These are phyloP conservation scores for Globodera rostochiensis DNA, from an alignment of 1,140 invertebrate genomes.

Conservation along the genomic window DNA sequence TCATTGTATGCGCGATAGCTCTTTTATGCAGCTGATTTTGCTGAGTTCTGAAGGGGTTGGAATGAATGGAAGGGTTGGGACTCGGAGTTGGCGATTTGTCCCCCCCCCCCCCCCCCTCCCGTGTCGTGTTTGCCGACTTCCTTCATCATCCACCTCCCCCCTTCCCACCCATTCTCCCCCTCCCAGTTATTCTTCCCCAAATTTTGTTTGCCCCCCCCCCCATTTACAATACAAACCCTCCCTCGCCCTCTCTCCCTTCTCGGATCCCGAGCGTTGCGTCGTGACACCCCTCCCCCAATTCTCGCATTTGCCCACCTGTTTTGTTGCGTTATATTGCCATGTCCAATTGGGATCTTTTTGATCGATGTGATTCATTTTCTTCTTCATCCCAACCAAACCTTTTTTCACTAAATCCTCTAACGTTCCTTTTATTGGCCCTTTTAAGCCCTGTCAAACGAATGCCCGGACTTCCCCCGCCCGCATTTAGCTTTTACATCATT, in stretches of 20 bases:
- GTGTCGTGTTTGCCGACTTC: background rate
- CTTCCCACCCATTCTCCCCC: background rate
- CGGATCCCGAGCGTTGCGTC: background rate
- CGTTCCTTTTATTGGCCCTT: background rate
- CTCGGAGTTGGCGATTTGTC: background rate
- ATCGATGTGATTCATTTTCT: background rate
- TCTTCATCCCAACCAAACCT: background rate
- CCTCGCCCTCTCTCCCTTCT: background rate
- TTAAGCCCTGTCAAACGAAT: background rate
- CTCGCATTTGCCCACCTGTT: background rate
- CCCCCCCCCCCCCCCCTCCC: too few species aligned
- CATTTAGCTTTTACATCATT: too few species aligned
- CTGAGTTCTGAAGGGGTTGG: background rate
- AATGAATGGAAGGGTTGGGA: too few species aligned
- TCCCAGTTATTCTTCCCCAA: background rate
- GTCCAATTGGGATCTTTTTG: background rate
- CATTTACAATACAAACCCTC: background rate
- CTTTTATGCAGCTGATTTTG: background rate
- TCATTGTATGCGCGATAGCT: background rate
- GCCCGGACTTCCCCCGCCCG: background rate
- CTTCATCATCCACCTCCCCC: background rate
- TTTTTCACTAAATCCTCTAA: background rate
- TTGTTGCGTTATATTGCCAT: background rate
- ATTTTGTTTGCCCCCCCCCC: background rate
- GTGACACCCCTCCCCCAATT: background rate